Conservation (phyloP, 2,888 invertebrate species). For the Leucoptera coffeella region DNA sequence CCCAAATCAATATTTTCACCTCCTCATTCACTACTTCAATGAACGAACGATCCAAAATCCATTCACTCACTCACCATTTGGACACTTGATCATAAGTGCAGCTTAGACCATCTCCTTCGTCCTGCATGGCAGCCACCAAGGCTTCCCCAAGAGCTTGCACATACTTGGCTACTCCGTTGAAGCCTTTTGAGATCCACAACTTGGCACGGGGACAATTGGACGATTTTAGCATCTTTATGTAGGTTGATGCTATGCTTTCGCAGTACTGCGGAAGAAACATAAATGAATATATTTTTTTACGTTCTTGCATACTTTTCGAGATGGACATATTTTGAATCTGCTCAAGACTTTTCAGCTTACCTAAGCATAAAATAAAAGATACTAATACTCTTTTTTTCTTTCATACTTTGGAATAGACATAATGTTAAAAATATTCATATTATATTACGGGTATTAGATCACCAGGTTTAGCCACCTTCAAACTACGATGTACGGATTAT, state of each 20-base stretch:
- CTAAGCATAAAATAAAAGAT: too few relatives aligned
- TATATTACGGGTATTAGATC: too few relatives aligned
- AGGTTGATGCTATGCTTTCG: constrained; percentile 69
- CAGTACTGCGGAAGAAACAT: constrained; percentile 52
- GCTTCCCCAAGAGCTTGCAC: constrained; percentile 40
- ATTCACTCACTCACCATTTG: constrained; percentile 27
- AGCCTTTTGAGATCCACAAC: constrained; percentile 35
- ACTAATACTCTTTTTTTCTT: too few relatives aligned
- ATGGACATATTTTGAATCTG: not conserved
- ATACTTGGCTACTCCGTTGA: constrained; percentile 24
- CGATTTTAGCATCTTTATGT: constrained; percentile 61
- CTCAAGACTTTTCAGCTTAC: too few relatives aligned
- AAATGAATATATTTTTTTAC: not conserved
- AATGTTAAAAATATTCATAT: too few relatives aligned
- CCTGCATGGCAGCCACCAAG: constrained; percentile 18
- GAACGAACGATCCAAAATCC: too few relatives aligned
- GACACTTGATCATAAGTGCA: constrained; percentile 17
- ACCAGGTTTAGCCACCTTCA: too few relatives aligned
- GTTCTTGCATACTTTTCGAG: not conserved
- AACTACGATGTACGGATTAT: too few relatives aligned
- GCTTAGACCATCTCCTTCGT: too few relatives aligned
- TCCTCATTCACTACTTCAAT: too few relatives aligned
- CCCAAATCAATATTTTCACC: too few relatives aligned
- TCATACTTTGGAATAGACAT: too few relatives aligned
- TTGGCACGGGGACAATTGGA: constrained; percentile 15